Base-by-base conservation (phyloP, 2,797 vertebrate species). In the Euthynnus affinis region DNA sequence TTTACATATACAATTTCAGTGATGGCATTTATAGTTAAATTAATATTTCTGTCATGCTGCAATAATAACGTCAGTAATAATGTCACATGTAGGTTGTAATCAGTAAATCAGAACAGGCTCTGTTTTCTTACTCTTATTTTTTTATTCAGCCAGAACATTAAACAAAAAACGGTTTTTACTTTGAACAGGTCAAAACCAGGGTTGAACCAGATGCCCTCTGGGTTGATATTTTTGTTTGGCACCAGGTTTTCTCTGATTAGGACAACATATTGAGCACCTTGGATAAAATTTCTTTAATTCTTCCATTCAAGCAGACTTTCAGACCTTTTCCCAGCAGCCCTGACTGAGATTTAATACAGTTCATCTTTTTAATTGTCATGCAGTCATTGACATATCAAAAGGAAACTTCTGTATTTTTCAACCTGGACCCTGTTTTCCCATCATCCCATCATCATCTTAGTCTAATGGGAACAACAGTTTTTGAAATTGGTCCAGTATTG, bases 261-360 rank as follows among this genome's bases (percentile, higher is more conserved):
- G 75, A 56, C 17, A 76, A 34, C 52, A 58, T 58, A 22, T 70
- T 18, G 46, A n/a, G 15, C 53, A 72, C 22, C 6, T 60, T 23
- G 59, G 64, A 71, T 71, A 15, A 70, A 17, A 62, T 71, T 78
- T 83, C 44, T 44, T 9, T 18, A 37, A 22, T 51, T 84, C 4
- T 76, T 71, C 78, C 3, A 66, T 77, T 76, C 59, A 75, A 73
- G 66, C 71, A 82, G 67, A 42, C 17, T 46, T 17, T 46, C 44
- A 18, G 44, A 17, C 17, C 44, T 46, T 46, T 20, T 6, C 7
- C 46, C 46, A 49, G 46, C 46, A 49, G 6, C 23, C 55, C 61
- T 65, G 61, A 65, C 23, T 20, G 61, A 59, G 22, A 71, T 72
- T 62, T 73, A 70, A n/a, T 62, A 25, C 34, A 74, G 14, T 76